Percentiles rank a stretch among this genome's conserved stretches.
These are phyloP conservation scores for Meleagris gallopavo DNA, from an alignment of 2,113 vertebrate genomes.

Conservation along the genomic window DNA sequence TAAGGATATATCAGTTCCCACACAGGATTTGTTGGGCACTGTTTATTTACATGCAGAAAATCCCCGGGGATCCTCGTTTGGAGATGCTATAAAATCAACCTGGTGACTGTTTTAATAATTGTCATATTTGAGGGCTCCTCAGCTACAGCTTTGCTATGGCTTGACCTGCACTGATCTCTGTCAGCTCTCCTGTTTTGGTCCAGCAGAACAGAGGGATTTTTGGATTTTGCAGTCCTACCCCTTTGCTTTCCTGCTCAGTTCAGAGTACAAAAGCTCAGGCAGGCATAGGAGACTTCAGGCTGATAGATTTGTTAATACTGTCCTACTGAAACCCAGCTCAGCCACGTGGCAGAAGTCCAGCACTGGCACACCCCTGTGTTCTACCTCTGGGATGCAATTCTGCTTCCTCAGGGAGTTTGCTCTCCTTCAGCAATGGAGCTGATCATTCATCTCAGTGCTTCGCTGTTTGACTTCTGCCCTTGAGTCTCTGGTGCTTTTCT, in stretches of 20 bases:
- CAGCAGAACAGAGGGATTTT: neutral
- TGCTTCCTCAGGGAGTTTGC: neutral
- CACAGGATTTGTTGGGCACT: neutral
- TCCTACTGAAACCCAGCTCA: neutral
- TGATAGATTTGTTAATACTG: neutral
- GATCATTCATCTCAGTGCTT: fast-evolving
- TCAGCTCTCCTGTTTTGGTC: neutral
- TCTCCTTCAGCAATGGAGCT: neutral
- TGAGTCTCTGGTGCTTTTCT: neutral
- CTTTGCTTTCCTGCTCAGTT: neutral
- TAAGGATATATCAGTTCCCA: neutral
- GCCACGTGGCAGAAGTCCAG: neutral
- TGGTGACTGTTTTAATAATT: neutral
- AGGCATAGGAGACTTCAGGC: neutral
- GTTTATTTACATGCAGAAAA: neutral
- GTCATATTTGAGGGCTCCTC: neutral
- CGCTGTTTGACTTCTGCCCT: neutral
- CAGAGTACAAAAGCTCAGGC: neutral
- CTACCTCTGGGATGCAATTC: neutral
- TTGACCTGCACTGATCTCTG: neutral
- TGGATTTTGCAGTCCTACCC: neutral
- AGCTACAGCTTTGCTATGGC: neutral
- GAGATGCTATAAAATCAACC: neutral
- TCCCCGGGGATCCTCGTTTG: neutral
- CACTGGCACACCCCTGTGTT: neutral